Percentiles rank a stretch among this genome's conserved stretches.
phyloP scores from a whole-genome alignment of 2,797 vertebrate genomes.

The Scleropages formosus region DNA sequence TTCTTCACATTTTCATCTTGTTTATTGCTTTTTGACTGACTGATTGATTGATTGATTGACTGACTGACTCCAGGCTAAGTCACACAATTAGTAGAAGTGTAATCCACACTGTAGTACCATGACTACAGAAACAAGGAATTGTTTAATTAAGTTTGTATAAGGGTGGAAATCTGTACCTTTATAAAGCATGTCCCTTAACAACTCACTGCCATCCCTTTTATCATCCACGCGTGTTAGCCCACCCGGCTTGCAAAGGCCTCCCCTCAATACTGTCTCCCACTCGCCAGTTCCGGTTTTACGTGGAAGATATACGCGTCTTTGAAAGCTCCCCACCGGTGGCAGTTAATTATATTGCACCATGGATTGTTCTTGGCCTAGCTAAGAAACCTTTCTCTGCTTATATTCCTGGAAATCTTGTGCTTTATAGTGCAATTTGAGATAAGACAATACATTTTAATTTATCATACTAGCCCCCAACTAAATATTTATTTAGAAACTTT shows the following conservation, averaged over 20 bases:
- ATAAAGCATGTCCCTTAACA: slow-evolving; percentile 60
- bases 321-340: slow-evolving; percentile 56
- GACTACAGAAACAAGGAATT: slow-evolving; percentile 55
- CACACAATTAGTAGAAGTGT: no score
- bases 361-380: slow-evolving; percentile 46
- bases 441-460: neutral
- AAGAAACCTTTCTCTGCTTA: slow-evolving; percentile 54
- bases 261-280: slow-evolving; percentile 44
- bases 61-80: no score
- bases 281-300: slow-evolving; percentile 40
- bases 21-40: slow-evolving; percentile 43
- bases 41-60: slow-evolving; percentile 51
- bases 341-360: slow-evolving; percentile 62
- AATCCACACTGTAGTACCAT: slow-evolving; percentile 38
- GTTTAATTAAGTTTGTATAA: slow-evolving; percentile 73
- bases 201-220: slow-evolving; percentile 41
- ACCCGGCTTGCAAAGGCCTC: slow-evolving; percentile 42
- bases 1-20: slow-evolving; percentile 51
- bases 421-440: neutral
- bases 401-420: slow-evolving; percentile 5
- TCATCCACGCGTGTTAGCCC: slow-evolving; percentile 10
- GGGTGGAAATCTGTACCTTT: slow-evolving; percentile 61
- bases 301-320: slow-evolving; percentile 54
- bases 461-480: no score
- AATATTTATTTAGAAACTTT: no score